A percentile compares a stretch with the other conserved stretches of the same genome.
These are phyloP conservation scores for Cephalopterus ornatus DNA, from an alignment of 2,113 vertebrate species.

Conservation along the genomic window DNA sequence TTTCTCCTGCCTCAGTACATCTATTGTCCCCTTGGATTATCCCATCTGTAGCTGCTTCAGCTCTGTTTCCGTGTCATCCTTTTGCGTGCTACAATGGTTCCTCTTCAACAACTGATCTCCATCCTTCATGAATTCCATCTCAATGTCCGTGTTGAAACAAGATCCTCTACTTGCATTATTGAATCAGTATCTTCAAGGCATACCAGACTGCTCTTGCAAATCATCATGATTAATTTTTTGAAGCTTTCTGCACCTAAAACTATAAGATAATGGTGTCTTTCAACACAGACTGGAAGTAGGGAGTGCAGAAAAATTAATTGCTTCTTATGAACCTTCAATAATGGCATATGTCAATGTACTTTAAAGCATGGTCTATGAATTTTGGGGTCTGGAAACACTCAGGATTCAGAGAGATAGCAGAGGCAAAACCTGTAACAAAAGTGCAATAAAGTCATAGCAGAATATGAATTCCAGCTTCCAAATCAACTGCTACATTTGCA, in stretches of 20 bases:
- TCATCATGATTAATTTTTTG: not conserved
- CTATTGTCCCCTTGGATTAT: not conserved
- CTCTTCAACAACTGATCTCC: not conserved
- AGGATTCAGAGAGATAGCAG: not conserved
- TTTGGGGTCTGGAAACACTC: not conserved
- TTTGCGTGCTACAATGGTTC: not conserved
- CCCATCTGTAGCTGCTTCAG: not conserved
- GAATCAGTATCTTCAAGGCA: not conserved
- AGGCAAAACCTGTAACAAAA: not conserved
- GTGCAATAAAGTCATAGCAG: not conserved
- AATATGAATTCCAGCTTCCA: not conserved
- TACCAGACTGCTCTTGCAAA: not conserved
- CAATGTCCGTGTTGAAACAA: not conserved
- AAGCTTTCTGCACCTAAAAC: not conserved
- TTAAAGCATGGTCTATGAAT: not conserved
- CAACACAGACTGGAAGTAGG: not conserved
- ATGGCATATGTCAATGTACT: fast-evolving
- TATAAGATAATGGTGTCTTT: not conserved
- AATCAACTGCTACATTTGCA: not conserved
- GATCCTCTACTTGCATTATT: not conserved
- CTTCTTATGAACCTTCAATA: not conserved
- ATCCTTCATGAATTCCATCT: not conserved
- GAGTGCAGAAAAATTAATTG: not conserved
- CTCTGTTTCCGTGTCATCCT: not conserved
- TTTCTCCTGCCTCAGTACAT: not conserved